These are phyloP conservation scores for Palythoa heliodiscus DNA, from an alignment of 92 coral and sea anemone genomes.

Conservation along the genomic window DNA sequence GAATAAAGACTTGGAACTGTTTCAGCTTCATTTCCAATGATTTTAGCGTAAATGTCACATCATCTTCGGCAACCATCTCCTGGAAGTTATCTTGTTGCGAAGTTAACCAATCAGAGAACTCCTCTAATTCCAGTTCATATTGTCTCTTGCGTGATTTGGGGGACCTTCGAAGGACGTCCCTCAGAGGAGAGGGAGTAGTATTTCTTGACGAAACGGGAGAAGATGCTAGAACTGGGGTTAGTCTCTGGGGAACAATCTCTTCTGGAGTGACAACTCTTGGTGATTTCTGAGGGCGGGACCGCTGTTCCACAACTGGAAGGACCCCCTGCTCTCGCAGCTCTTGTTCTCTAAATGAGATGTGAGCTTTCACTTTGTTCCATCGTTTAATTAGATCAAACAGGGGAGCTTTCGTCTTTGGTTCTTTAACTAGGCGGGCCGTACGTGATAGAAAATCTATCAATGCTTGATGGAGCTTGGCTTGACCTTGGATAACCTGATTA, in stretches of 20 bases:
- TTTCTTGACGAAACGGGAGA: conserved; percentile 49
- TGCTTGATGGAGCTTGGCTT: conserved; percentile 67
- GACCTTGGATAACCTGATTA: conserved; percentile 68
- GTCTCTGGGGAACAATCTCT: conserved; percentile 35
- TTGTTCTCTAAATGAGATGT: conserved; percentile 69
- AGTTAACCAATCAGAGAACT: conserved; percentile 93
- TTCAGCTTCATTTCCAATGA: conserved; percentile 71
- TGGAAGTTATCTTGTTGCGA: conserved; percentile 81
- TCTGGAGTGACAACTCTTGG: conserved; percentile 50
- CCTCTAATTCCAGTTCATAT: conserved; percentile 77
- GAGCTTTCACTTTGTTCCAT: conserved; percentile 79
- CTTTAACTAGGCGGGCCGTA: conserved; percentile 62
- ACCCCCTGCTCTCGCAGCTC: conserved; percentile 70
- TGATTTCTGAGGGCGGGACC: conserved; percentile 46
- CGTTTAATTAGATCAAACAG: conserved; percentile 67
- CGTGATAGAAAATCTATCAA: conserved; percentile 77
- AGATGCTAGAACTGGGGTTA: conserved; percentile 52
- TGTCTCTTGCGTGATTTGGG: conserved; percentile 80
- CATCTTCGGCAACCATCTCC: conserved; percentile 76
- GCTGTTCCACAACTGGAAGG: conserved; percentile 50
- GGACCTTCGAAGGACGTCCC: conserved; percentile 64
- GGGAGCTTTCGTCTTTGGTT: conserved; percentile 73
- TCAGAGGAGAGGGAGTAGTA: conserved; percentile 44
- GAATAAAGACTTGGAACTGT: conserved; percentile 89
- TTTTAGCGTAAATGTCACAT: conserved; percentile 71